Percentiles rank a stretch among this genome's conserved stretches.
These are phyloP conservation scores for Limnodromus scolopaceus DNA, from an alignment of 2,797 vertebrate species.

Conservation along the genomic window DNA sequence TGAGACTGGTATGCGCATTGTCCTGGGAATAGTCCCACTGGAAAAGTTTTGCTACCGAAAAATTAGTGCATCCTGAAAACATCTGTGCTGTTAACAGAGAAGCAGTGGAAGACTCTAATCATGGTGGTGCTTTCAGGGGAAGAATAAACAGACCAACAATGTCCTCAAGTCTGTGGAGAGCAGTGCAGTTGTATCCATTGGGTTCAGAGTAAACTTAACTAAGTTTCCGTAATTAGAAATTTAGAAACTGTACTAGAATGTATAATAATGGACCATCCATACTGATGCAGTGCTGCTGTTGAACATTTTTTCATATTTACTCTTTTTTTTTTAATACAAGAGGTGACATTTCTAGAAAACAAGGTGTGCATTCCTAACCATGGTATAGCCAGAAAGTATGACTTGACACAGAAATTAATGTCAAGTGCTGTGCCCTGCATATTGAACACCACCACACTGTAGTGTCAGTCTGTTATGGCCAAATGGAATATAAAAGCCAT, in stretches of 20 bases:
- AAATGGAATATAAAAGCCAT: not conserved
- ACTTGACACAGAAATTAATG: not conserved
- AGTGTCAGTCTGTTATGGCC: not conserved
- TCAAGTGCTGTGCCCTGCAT: not conserved
- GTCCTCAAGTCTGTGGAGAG: not conserved
- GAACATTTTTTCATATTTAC: not conserved
- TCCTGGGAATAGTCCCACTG: not conserved
- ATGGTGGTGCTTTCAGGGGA: not conserved
- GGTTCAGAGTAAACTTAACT: not conserved
- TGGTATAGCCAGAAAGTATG: not conserved
- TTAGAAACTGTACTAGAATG: not conserved
- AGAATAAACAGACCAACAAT: not conserved
- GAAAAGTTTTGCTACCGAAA: not conserved
- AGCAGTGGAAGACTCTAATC: not conserved
- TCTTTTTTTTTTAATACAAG: not conserved
- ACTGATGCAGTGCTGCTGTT: not conserved
- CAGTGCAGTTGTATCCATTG: not conserved
- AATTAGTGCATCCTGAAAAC: not conserved
- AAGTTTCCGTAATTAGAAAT: not conserved
- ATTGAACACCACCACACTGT: not conserved
- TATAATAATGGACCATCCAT: not conserved
- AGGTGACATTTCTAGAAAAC: not conserved
- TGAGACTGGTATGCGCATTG: accelerated
- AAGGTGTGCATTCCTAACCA: not conserved
- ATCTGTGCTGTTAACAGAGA: not conserved